phyloP scores from a whole-genome alignment of 2,797 vertebrate species.

The Hydrolagus colliei region DNA sequence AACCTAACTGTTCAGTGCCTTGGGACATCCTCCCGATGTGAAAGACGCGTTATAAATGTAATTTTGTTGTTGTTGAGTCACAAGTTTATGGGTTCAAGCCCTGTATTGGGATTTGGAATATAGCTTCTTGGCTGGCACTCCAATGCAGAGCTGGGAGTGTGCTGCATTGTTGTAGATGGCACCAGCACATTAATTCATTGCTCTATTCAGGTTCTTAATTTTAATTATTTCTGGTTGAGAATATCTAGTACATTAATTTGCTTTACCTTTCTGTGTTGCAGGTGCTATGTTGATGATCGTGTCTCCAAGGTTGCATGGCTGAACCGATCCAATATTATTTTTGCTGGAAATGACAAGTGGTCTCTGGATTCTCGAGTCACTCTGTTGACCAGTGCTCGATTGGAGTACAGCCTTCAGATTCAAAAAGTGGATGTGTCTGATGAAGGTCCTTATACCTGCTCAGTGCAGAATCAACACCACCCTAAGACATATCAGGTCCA shows the following conservation, averaged over 20 bases:
- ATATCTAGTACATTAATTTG: slow-evolving; percentile 23
- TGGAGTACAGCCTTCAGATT: slow-evolving; percentile 96
- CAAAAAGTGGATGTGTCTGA: slow-evolving; percentile 97
- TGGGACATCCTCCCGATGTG: no score
- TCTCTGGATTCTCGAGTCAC: slow-evolving; percentile 94
- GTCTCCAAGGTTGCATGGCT: slow-evolving; percentile 97
- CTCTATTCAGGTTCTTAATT: slow-evolving; percentile 35
- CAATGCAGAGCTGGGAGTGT: no score
- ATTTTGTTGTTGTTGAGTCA: no score
- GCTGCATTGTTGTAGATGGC: no score
- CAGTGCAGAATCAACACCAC: slow-evolving; percentile 91
- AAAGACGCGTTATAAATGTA: no score
- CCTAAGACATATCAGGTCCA: slow-evolving; percentile 93
- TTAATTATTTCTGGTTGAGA: slow-evolving; percentile 37
- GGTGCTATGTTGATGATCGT: slow-evolving; percentile 95
- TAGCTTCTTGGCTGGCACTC: no score
- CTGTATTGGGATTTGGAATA: no score
- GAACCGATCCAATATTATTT: slow-evolving; percentile 98
- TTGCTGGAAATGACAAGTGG: slow-evolving; percentile 95
- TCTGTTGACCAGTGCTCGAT: slow-evolving; percentile 85
- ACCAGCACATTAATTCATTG: neutral
- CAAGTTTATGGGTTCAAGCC: no score
- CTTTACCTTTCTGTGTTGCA: slow-evolving; percentile 44
- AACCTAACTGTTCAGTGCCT: no score
- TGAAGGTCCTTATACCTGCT: slow-evolving; percentile 92